These are phyloP conservation scores for Paraplagusia blochii DNA, from an alignment of 2,113 vertebrate species.

Conservation along the genomic window DNA sequence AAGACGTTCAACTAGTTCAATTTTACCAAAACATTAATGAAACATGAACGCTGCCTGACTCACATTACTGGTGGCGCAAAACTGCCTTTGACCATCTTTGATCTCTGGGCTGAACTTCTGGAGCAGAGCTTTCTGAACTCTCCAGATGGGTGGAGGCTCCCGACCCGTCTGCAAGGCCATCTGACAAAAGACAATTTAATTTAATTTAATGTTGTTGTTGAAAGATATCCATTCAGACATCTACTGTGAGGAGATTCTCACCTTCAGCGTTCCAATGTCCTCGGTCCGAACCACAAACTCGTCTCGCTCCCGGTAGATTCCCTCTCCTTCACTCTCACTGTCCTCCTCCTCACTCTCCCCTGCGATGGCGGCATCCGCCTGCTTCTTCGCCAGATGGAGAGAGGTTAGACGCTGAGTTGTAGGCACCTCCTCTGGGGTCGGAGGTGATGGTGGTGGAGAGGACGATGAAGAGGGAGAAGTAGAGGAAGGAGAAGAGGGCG, in stretches of 20 bases:
- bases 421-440: conserved; percentile 73
- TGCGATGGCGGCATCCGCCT: conserved; percentile 81
- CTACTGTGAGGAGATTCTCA: conserved; percentile 31
- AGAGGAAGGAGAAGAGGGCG: too few relatives aligned
- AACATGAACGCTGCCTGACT: conserved; percentile 44
- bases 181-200: conserved; percentile 49
- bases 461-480: too few relatives aligned
- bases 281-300: conserved; percentile 89
- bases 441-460: conserved; percentile 2
- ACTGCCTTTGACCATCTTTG: conserved; percentile 87
- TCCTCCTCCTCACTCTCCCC: conserved; percentile 87
- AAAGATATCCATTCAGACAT: background rate
- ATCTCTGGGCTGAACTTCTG: conserved; percentile 90
- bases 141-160: conserved; percentile 86
- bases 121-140: conserved; percentile 86
- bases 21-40: too few relatives aligned
- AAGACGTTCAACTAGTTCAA: background rate
- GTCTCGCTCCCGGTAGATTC: conserved; percentile 87
- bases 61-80: conserved; percentile 89
- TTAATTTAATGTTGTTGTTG: background rate
- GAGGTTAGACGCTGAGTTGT: conserved; percentile 74
- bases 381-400: conserved; percentile 88
- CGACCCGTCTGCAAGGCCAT: conserved; percentile 84
- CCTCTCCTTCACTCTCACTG: conserved; percentile 85
- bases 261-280: conserved; percentile 86